Evolutionary conservation across 2,888 invertebrate species (phyloP).

Genomic region (Podotricha telesiphe): DNA sequence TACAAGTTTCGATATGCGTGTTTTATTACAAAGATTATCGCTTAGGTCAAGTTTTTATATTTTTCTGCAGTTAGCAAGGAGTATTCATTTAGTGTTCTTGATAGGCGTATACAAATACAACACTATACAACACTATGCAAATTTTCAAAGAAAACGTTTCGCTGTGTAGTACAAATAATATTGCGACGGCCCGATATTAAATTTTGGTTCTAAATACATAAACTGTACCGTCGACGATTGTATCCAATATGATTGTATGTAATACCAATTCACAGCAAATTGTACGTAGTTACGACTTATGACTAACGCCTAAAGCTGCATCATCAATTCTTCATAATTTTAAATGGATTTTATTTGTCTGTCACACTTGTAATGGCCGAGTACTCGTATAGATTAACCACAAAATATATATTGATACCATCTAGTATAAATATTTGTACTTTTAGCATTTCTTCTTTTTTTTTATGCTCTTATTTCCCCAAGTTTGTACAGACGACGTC

Average conservation of each 20-base stretch:
- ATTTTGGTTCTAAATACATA: conserved; percentile 7
- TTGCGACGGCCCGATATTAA: neutral
- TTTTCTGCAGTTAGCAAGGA: neutral
- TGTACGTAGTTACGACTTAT: conserved; percentile 7
- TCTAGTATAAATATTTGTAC: too few species aligned
- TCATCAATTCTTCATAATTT: conserved; percentile 32
- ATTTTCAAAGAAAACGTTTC: too few species aligned
- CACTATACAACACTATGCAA: too few species aligned
- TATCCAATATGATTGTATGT: neutral
- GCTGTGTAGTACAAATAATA: too few species aligned
- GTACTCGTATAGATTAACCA: neutral
- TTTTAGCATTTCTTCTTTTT: too few species aligned
- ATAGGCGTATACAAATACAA: too few species aligned
- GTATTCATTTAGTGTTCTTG: neutral
- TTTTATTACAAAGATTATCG: neutral
- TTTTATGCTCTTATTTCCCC: too few species aligned
- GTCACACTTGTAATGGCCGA: neutral
- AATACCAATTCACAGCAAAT: neutral
- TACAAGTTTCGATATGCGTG: too few species aligned
- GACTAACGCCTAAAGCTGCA: conserved; percentile 24
- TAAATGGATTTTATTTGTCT: conserved; percentile 14
- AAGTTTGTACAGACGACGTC: too few species aligned
- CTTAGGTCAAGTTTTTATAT: neutral
- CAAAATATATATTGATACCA: too few species aligned
- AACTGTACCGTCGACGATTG: neutral